Base-by-base conservation (phyloP, 2,888 invertebrate genomes). In the Hirtodrosophila trivittata region DNA sequence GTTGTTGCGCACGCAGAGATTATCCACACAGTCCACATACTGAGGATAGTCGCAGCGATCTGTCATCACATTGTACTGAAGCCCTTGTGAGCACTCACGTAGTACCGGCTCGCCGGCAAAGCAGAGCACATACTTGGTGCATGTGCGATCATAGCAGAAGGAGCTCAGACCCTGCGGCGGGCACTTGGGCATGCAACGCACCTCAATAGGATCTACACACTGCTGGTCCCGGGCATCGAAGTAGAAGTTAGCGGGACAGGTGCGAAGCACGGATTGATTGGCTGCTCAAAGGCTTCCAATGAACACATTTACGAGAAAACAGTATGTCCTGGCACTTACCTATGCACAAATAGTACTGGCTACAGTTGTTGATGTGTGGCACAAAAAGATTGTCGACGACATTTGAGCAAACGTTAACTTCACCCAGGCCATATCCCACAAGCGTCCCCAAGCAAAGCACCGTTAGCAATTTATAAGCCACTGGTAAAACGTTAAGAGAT, bases 1-100 rank as follows among this genome's bases (percentile, higher is more conserved):
- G 73, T 88, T 88, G 25, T 83, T 52, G 5, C 80, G 71, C 10
- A 75, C 70, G 38, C 89, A 89, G 30, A 88, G 47, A 56, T 90
- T 86, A 12, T 86, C 81, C 26, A 76, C 80, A 55, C 89, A 90
- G 62, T 90, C 89, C 5, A 90, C 90, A 59, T 74, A 82, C 42
- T 86, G 76, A 0, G 89, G 81, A 43, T 55, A 88, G 64, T 90
- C 90, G 46, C 89, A 90, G 30, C 89, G 89, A 77, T 87, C 86
- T 1, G 87, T 89, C 9, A 65, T 54, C 3, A 71, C 43, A 62
- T 90, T 90, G 50, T 86, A 90, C 28, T 90, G 90, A 6, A 90
- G 68, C 1, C 87, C 86, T 51, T 87, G 83, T 25, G 58, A 25
- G 42, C 89, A 90, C 37, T 83, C 50, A 1, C 81, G 83, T 6